A percentile compares a stretch with the other conserved stretches of the same genome.
These are phyloP conservation scores for Yponomeuta evonymella DNA, from an alignment of 2,888 invertebrate species.

Conservation along the genomic window DNA sequence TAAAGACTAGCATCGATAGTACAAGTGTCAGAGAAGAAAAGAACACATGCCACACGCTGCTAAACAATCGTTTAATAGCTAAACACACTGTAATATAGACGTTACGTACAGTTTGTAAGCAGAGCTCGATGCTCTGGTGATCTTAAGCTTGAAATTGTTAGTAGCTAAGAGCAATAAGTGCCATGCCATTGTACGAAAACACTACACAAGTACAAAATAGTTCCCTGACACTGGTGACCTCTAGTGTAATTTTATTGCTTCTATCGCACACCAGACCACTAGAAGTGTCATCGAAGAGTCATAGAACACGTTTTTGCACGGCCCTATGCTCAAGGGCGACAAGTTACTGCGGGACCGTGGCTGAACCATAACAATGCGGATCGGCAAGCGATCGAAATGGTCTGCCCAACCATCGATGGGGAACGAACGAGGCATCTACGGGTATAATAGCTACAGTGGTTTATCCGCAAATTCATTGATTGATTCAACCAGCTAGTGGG, in stretches of 20 bases:
- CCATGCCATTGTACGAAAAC: too few relatives aligned
- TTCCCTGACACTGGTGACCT: neutral
- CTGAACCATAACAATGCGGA: slow-evolving; percentile 37
- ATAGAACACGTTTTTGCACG: slow-evolving; percentile 5
- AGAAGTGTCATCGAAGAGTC: neutral
- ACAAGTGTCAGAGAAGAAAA: slow-evolving; percentile 12
- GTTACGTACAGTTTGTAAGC: neutral
- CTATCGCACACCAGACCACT: neutral
- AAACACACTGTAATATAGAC: neutral
- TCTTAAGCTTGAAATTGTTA: too few relatives aligned
- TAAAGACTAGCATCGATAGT: slow-evolving; percentile 13
- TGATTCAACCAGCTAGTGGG: neutral
- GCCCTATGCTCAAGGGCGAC: slow-evolving; percentile 36
- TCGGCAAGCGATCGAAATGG: slow-evolving; percentile 32
- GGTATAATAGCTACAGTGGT: slow-evolving; percentile 19
- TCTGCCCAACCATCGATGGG: slow-evolving; percentile 27
- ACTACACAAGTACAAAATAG: too few relatives aligned
- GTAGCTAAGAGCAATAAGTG: too few relatives aligned
- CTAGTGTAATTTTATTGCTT: neutral
- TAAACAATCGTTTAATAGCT: neutral
- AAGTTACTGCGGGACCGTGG: slow-evolving; percentile 30
- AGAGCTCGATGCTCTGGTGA: too few relatives aligned
- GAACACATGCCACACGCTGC: neutral
- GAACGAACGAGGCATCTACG: slow-evolving; percentile 28
- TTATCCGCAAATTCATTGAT: neutral